Conservation (phyloP, 2,797 vertebrate genomes). For the Macroramphosus scolopax region DNA sequence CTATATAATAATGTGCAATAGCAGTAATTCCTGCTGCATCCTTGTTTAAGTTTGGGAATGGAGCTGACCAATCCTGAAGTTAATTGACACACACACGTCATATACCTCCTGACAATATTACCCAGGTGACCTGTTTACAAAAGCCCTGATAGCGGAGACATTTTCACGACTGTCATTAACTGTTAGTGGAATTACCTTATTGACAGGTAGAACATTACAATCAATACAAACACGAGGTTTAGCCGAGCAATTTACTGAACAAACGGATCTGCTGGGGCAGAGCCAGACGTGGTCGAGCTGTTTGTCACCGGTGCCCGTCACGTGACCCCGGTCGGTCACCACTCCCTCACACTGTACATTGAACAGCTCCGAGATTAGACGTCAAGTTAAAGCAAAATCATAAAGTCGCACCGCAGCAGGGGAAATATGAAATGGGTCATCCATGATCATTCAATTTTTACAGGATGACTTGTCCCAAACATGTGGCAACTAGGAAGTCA, state of each 20-base stretch:
- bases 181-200: constrained; percentile 11
- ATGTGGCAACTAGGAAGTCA: constrained; percentile 2
- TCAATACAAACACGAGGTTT: constrained; percentile 30
- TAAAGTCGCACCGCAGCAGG: constrained; percentile 38
- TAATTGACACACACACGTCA: too few species aligned
- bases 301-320: constrained; percentile 26
- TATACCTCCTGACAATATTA: not conserved
- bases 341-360: constrained; percentile 69
- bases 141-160: constrained; percentile 3
- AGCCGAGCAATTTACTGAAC: constrained; percentile 13
- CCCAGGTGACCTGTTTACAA: constrained; percentile 16
- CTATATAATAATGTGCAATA: too few species aligned
- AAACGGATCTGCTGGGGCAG: not conserved
- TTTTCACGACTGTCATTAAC: constrained; percentile 11
- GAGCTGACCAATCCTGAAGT: not conserved
- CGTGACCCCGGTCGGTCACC: constrained; percentile 47
- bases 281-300: constrained; percentile 7
- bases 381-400: constrained; percentile 33
- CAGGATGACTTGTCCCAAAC: not conserved
- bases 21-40: too few species aligned
- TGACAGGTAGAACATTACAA: constrained; percentile 22
- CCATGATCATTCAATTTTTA: too few species aligned
- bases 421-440: constrained; percentile 11
- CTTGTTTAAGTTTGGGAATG: too few species aligned
- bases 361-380: constrained; percentile 63